Base-by-base conservation (phyloP, 2,113 vertebrate species). In the Callionymus lyra region DNA sequence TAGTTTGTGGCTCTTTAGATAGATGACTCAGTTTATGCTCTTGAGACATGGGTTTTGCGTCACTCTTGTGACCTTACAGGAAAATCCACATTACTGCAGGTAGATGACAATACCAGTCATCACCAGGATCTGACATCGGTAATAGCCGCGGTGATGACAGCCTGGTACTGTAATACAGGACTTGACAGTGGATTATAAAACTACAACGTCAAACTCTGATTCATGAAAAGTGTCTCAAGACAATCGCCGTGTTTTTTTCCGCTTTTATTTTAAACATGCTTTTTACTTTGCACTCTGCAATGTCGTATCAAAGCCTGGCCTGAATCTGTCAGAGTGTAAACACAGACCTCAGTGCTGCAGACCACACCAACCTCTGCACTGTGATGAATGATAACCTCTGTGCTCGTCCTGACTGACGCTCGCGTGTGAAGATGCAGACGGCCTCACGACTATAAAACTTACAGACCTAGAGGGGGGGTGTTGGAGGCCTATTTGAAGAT, bases 41-140 rank as follows among this genome's bases (percentile, higher is more conserved):
- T 74, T 79, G 70, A 77, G 72, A 79, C 63, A 65, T 39, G 16
- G 50, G 50, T 53, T 82, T 83, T 83, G 67, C 75, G 80, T 80
- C 82, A 85, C 74, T 67, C 51, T 34, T 57, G 82, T 70, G 68
- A 81, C 70, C 69, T 65, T 83, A 83, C 85, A 84, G 81, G 84
- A 85, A 84, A 82, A 76, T 85, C 84, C 80, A 84, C 81, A 71
- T 72, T 66, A 73, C 68, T 74, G 44, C 35, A 35, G 38, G 61
- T 51, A 54, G 70, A 76, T 82, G 79, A 82, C 81, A 80, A 65
- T 71, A 72, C 63, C 55, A 61, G 59, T 81, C 72, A 67, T 67
- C 75, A 63, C 57, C 64, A 71, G 73, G 61, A 74, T 68, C 47
- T 48, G 34, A 52, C 49, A 59, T 47, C 64, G 50, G 63, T 72